phyloP scores from a whole-genome alignment of 2,888 invertebrate species.

The Ommatoiulus sabulosus region DNA sequence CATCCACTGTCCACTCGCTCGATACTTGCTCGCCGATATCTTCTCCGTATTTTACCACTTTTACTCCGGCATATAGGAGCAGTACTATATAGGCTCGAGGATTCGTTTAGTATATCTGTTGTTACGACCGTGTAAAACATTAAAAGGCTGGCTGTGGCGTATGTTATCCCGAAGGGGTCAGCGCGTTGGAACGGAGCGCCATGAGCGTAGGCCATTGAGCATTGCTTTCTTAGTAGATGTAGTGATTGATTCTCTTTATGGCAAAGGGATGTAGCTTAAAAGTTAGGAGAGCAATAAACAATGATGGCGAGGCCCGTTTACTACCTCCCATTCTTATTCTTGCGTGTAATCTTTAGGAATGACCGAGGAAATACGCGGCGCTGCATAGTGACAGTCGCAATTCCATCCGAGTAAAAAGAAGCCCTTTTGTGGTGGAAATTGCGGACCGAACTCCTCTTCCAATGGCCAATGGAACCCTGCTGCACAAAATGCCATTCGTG shows the following conservation, averaged over 20 bases:
- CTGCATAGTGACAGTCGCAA: slow-evolving; percentile 45
- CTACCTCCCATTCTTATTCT: slow-evolving; percentile 49
- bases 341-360: slow-evolving; percentile 44
- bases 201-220: slow-evolving; percentile 8
- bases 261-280: slow-evolving; percentile 51
- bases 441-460: slow-evolving; percentile 41
- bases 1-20: background rate
- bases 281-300: slow-evolving; percentile 51
- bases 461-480: slow-evolving; percentile 15
- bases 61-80: background rate
- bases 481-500: slow-evolving; percentile 5
- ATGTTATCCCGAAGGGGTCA: slow-evolving; percentile 42
- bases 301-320: slow-evolving; percentile 50
- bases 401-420: slow-evolving; percentile 48
- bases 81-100: background rate
- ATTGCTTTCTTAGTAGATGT: background rate
- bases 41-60: background rate
- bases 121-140: slow-evolving; percentile 18
- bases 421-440: slow-evolving; percentile 18
- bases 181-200: background rate
- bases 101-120: slow-evolving; percentile 16
- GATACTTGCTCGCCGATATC: background rate
- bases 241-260: slow-evolving; percentile 53
- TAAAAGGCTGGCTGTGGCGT: background rate
- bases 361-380: background rate